Conservation (phyloP, 2,888 invertebrate species). For the Melitaea athalia region DNA sequence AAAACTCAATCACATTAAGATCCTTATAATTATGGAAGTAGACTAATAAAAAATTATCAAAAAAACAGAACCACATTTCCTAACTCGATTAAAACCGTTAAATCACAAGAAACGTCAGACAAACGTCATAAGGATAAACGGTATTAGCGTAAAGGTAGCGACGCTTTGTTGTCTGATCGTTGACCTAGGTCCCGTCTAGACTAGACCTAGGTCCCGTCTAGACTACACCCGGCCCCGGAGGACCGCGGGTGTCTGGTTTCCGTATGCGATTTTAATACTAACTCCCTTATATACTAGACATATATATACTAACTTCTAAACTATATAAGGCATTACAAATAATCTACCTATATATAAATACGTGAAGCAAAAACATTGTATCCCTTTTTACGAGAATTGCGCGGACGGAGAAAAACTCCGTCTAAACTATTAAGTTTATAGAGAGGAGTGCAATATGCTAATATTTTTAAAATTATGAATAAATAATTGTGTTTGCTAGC, state of each 20-base stretch:
- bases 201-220: slow-evolving; percentile 48
- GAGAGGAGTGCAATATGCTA: too few species aligned
- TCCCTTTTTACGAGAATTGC: too few species aligned
- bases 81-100: not conserved
- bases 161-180: slow-evolving; percentile 51
- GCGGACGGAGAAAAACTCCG: too few species aligned
- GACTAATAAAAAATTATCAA: too few species aligned
- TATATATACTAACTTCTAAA: not conserved
- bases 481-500: too few species aligned
- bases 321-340: too few species aligned
- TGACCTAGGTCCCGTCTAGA: slow-evolving; percentile 53
- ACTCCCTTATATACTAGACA: not conserved
- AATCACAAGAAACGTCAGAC: not conserved
- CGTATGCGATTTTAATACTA: slow-evolving; percentile 2
- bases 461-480: too few species aligned
- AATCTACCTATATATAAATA: too few species aligned
- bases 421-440: too few species aligned
- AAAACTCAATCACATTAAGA: too few species aligned
- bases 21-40: too few species aligned
- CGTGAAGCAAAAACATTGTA: too few species aligned
- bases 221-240: slow-evolving; percentile 37
- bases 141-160: slow-evolving; percentile 21
- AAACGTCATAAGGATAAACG: slow-evolving; percentile 20
- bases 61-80: not conserved
- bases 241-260: slow-evolving; percentile 35